A percentile compares a stretch with the other conserved stretches of the same genome.
These are phyloP conservation scores for Actenoides lindsayi DNA, from an alignment of 2,113 vertebrate species.

Conservation along the genomic window DNA sequence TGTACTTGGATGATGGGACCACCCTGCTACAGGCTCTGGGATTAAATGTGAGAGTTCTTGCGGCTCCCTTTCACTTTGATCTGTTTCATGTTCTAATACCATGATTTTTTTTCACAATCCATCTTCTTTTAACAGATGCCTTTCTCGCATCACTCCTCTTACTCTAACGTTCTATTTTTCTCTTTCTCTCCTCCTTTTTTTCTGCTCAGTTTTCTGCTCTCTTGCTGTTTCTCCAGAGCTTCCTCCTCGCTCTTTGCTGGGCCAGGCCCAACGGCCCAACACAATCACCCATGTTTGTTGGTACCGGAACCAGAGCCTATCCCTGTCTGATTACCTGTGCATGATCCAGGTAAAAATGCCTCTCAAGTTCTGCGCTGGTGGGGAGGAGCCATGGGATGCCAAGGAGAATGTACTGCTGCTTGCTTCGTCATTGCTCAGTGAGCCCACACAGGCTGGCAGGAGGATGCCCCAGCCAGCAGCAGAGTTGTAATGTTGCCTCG, in stretches of 20 bases:
- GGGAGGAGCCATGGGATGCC: slow-evolving; percentile 38
- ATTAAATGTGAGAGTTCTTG: neutral
- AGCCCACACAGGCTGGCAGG: neutral
- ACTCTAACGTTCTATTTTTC: slow-evolving; percentile 34
- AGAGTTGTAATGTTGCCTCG: neutral
- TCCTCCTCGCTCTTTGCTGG: slow-evolving; percentile 89
- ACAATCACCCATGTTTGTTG: slow-evolving; percentile 95
- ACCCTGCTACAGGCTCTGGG: neutral
- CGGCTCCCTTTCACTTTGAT: neutral
- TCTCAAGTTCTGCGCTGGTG: slow-evolving; percentile 1
- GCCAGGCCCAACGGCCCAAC: slow-evolving; percentile 91
- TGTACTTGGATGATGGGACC: neutral
- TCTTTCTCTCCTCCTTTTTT: slow-evolving; percentile 33
- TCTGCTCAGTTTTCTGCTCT: slow-evolving; percentile 83
- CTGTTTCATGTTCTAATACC: slow-evolving; percentile 11
- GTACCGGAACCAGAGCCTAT: slow-evolving; percentile 94
- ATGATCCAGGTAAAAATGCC: slow-evolving; percentile 90
- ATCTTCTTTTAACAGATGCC: slow-evolving; percentile 47
- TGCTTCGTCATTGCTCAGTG: rapidly evolving
- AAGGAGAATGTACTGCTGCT: neutral
- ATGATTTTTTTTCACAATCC: neutral
- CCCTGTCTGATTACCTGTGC: slow-evolving; percentile 90
- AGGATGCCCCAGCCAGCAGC: neutral
- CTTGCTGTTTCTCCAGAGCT: slow-evolving; percentile 87
- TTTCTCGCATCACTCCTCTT: slow-evolving; percentile 22